These are phyloP conservation scores for Oncopodura yosiiana DNA, from an alignment of 1,140 invertebrate species.

Conservation along the genomic window DNA sequence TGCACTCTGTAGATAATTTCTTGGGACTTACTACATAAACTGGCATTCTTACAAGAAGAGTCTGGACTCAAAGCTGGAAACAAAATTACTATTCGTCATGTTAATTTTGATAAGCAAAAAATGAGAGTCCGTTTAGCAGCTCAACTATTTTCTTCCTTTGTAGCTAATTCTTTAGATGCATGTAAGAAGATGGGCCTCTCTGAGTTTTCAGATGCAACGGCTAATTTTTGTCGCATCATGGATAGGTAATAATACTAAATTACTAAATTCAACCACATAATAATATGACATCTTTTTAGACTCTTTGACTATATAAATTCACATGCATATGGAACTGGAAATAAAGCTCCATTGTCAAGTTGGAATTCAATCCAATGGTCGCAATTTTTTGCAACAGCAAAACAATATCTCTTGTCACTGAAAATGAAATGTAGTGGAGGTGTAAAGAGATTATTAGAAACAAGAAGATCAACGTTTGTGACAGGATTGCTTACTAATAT, in stretches of 20 bases:
- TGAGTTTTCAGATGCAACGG: constrained; percentile 12
- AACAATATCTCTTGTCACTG: too few relatives aligned
- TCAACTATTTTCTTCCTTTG: constrained; percentile 16
- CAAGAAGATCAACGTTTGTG: too few relatives aligned
- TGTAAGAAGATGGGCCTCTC: constrained; percentile 9
- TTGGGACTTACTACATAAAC: too few relatives aligned
- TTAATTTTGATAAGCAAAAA: constrained; percentile 24
- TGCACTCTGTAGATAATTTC: constrained; percentile 17
- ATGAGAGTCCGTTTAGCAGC: constrained; percentile 22
- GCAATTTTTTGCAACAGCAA: constrained; percentile 8
- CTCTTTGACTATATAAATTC: constrained; percentile 33
- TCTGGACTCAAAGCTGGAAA: constrained; percentile 17
- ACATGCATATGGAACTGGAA: not conserved
- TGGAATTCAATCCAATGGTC: constrained; percentile 12
- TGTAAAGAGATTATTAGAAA: too few relatives aligned
- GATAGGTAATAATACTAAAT: constrained; percentile 2
- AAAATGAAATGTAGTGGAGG: too few relatives aligned
- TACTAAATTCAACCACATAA: not conserved
- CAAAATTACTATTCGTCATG: constrained; percentile 17
- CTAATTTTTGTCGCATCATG: constrained; percentile 3
- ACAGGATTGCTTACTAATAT: too few relatives aligned
- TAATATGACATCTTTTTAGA: not conserved
- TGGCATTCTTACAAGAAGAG: constrained; percentile 16
- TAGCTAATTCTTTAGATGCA: constrained; percentile 12
- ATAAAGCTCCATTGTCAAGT: constrained; percentile 22